Conservation (phyloP, 2,113 vertebrate species). For the Meles meles region DNA sequence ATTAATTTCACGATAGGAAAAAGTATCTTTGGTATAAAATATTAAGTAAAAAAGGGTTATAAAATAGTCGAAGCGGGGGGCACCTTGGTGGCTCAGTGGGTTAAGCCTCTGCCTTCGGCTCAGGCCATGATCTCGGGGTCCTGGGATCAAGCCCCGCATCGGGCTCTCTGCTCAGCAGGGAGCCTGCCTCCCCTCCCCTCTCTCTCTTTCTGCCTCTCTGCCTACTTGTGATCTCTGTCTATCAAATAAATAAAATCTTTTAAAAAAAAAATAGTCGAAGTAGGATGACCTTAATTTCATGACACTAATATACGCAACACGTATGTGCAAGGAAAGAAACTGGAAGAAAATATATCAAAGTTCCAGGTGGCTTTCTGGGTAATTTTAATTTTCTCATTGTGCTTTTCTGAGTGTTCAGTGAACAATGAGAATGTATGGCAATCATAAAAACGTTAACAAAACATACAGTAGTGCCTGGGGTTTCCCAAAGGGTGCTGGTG, state of each 20-base stretch:
- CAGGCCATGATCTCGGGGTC: background rate
- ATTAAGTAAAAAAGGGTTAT: background rate
- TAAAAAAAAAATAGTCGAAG: background rate
- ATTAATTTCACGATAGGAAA: background rate
- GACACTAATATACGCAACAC: background rate
- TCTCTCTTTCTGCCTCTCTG: too few relatives aligned
- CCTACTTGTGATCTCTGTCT: too few relatives aligned
- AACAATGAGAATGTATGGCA: background rate
- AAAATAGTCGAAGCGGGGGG: background rate
- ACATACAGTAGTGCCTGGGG: background rate
- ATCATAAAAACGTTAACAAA: background rate
- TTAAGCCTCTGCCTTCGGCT: background rate
- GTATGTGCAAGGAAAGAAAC: background rate
- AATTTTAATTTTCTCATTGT: background rate
- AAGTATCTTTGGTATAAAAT: background rate
- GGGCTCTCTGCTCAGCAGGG: too few relatives aligned
- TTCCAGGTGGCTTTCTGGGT: background rate
- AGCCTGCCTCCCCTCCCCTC: too few relatives aligned
- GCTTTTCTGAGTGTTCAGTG: background rate
- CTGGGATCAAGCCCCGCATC: background rate
- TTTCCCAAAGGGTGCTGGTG: background rate
- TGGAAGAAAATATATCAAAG: background rate
- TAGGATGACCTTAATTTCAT: background rate
- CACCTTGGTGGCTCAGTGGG: too few relatives aligned
- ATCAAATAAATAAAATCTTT: too few relatives aligned